Conservation (phyloP, 2,797 vertebrate species). For the Syndactyla subalaris region DNA sequence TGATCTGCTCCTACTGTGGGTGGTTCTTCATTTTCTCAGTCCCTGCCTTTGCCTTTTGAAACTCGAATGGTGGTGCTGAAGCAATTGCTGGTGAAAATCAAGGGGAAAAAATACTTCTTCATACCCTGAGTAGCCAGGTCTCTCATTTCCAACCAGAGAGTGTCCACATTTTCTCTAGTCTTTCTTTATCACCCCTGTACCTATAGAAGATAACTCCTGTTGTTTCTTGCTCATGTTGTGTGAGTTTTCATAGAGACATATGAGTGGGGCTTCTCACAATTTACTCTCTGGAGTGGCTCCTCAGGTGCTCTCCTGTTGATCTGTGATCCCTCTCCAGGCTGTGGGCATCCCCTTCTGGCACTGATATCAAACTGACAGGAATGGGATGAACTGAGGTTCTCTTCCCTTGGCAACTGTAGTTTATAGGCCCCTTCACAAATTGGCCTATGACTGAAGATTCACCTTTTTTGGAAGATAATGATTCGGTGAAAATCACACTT, state of each 20-base stretch:
- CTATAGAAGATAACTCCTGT: background rate
- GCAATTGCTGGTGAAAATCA: background rate
- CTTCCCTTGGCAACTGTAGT: background rate
- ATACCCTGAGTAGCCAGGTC: background rate
- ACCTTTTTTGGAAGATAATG: background rate
- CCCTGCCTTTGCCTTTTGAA: background rate
- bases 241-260: background rate
- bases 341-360: background rate
- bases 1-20: background rate
- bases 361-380: background rate
- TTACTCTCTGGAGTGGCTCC: background rate
- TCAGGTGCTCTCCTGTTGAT: background rate
- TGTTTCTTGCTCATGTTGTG: background rate
- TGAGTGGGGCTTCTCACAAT: background rate
- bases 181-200: background rate
- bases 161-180: background rate
- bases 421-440: background rate
- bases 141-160: background rate
- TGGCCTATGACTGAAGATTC: background rate
- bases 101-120: background rate
- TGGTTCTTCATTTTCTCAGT: background rate
- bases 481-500: background rate
- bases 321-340: background rate
- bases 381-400: background rate
- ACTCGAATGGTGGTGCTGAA: background rate